Conservation (phyloP, 1,140 invertebrate species). For the Spodoptera litura region DNA sequence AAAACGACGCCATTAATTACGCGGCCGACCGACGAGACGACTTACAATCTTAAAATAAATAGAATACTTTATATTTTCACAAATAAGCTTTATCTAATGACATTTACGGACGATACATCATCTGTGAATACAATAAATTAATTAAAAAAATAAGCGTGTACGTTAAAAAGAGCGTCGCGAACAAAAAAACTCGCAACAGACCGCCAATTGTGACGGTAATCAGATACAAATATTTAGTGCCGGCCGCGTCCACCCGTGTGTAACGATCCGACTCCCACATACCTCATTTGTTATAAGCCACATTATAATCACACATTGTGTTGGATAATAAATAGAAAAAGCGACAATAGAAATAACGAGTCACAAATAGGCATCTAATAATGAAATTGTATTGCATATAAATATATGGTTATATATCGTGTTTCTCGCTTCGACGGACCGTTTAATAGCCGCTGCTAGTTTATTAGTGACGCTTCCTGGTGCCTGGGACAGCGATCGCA, state of each 20-base stretch:
- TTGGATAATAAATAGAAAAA: constrained; percentile 84
- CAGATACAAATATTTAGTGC: constrained; percentile 64
- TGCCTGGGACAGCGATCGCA: constrained; percentile 39
- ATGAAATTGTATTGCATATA: constrained; percentile 84
- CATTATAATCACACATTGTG: constrained; percentile 84
- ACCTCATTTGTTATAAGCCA: constrained; percentile 81
- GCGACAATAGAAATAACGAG: constrained; percentile 84
- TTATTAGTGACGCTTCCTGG: constrained; percentile 75
- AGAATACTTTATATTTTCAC: constrained; percentile 14
- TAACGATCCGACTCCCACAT: constrained; percentile 75
- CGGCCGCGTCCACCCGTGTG: constrained; percentile 63
- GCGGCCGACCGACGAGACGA: constrained; percentile 13
- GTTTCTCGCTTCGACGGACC: constrained; percentile 74
- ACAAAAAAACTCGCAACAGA: constrained; percentile 46
- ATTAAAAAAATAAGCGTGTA: constrained; percentile 47
- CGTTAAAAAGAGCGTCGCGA: background rate
- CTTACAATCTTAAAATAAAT: constrained; percentile 36
- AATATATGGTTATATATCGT: constrained; percentile 72
- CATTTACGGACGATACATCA: constrained; percentile 20
- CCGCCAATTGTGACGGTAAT: constrained; percentile 58
- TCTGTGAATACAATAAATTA: constrained; percentile 45
- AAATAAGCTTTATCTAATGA: background rate
- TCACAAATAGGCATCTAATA: constrained; percentile 83
- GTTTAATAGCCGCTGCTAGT: constrained; percentile 77
- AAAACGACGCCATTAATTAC: constrained; percentile 43